These are phyloP conservation scores for Novumbra hubbsi DNA, from an alignment of 2,797 vertebrate species.

Conservation along the genomic window DNA sequence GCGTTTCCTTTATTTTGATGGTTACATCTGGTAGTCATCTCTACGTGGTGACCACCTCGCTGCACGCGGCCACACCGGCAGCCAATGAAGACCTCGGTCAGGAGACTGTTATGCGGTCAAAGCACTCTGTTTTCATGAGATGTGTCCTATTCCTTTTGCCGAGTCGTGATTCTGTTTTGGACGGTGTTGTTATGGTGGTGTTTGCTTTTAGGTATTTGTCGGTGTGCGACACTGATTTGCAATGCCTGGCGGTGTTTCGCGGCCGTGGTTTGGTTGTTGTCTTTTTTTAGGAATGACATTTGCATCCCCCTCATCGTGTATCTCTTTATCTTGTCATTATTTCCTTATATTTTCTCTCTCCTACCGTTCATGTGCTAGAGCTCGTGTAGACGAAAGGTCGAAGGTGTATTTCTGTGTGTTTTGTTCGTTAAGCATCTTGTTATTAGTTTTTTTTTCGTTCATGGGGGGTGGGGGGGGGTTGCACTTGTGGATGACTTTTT, in stretches of 20 bases:
- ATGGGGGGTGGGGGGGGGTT: constrained; percentile 45
- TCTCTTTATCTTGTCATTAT: constrained; percentile 15
- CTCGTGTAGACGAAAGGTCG: constrained; percentile 50
- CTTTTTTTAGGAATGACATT: constrained; percentile 67
- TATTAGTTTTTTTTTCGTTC: constrained; percentile 55
- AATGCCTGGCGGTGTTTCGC: constrained; percentile 72
- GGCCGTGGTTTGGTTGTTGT: constrained; percentile 58
- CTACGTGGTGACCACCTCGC: too few relatives aligned
- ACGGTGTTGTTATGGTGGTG: constrained; percentile 61
- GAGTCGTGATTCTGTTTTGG: constrained; percentile 60
- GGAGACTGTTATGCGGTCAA: background rate
- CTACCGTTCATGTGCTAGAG: constrained; percentile 58
- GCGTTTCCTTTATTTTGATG: too few relatives aligned
- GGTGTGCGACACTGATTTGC: constrained; percentile 67
- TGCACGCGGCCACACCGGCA: too few relatives aligned
- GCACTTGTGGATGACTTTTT: constrained; percentile 66
- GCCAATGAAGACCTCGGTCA: too few relatives aligned
- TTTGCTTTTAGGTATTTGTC: constrained; percentile 64
- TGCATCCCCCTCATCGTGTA: constrained; percentile 66
- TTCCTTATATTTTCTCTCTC: constrained; percentile 45
- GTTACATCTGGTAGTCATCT: too few relatives aligned
- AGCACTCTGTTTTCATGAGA: constrained; percentile 35
- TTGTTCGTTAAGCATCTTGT: constrained; percentile 55
- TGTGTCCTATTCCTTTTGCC: constrained; percentile 44
- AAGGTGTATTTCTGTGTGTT: constrained; percentile 42